Percentiles rank a stretch among this genome's conserved stretches.
These are phyloP conservation scores for Drosophila parabipectinata DNA, from an alignment of 1,140 invertebrate species.

Conservation along the genomic window DNA sequence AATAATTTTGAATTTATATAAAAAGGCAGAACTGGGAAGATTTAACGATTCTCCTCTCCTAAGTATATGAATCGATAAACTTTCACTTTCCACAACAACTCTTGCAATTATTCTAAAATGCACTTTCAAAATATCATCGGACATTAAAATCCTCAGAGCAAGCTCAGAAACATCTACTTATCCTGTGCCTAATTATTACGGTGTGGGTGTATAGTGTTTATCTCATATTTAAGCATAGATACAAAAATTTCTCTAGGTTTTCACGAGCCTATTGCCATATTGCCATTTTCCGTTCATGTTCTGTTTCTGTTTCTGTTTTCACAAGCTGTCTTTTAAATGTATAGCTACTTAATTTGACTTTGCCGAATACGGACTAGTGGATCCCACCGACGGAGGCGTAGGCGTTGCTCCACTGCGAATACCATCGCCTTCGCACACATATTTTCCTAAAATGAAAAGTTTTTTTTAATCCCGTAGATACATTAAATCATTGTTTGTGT, in stretches of 20 bases:
- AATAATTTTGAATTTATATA: neutral
- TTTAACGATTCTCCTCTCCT: no score
- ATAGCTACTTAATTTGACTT: conserved; percentile 74
- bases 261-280: conserved; percentile 68
- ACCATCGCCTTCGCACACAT: conserved; percentile 94
- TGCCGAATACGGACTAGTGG: conserved; percentile 81
- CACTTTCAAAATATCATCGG: neutral
- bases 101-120: neutral
- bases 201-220: conserved; percentile 13
- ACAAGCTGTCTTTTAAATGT: conserved; percentile 15
- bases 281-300: conserved; percentile 47
- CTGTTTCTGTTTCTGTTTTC: conserved; percentile 9
- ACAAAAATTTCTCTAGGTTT: conserved; percentile 70
- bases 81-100: neutral
- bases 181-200: conserved; percentile 36
- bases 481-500: neutral
- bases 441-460: conserved; percentile 87
- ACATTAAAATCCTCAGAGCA: conserved; percentile 60
- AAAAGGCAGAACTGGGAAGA: neutral
- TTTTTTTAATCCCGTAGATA: neutral
- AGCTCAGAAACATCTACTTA: conserved; percentile 41
- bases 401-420: conserved; percentile 79
- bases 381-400: conserved; percentile 84
- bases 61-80: neutral
- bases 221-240: conserved; percentile 49